Evolutionary conservation across 2,888 invertebrate genomes (phyloP).

Genomic region (Plemyria rubiginata): DNA sequence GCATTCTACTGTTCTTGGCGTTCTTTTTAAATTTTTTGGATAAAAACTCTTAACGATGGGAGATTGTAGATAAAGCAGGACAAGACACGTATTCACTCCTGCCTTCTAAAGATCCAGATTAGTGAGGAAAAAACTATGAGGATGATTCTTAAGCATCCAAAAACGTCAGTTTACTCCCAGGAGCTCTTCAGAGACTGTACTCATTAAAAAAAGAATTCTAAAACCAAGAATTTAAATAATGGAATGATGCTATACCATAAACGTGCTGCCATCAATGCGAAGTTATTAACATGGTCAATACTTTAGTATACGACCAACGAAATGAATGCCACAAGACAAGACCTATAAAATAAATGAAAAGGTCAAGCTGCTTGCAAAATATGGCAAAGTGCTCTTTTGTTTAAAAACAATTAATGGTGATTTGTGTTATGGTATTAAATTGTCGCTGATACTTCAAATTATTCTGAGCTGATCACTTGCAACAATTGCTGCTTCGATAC

Average conservation of each 20-base stretch:
- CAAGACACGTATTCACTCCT: too few species aligned
- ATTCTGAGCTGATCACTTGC: neutral
- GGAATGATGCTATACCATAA: neutral
- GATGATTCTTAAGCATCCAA: too few species aligned
- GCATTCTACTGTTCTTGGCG: too few species aligned
- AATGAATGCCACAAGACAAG: conserved; percentile 60
- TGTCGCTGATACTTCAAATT: conserved; percentile 5
- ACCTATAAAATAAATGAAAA: conserved; percentile 58
- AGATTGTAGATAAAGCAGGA: too few species aligned
- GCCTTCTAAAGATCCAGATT: too few species aligned
- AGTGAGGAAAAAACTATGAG: too few species aligned
- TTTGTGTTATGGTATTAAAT: conserved; percentile 8
- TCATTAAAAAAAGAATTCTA: neutral
- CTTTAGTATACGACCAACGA: conserved; percentile 15
- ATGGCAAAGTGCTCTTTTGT: conserved; percentile 19
- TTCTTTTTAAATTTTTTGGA: too few species aligned
- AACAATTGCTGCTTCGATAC: conserved; percentile 2
- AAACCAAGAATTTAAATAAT: neutral
- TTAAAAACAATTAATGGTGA: conserved; percentile 20
- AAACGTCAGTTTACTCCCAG: too few species aligned
- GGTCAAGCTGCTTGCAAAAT: conserved; percentile 46
- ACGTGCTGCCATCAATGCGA: neutral
- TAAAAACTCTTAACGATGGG: too few species aligned
- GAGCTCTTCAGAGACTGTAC: too few species aligned
- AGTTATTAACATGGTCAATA: conserved; percentile 9